These are phyloP conservation scores for Corythoichthys haematopterus DNA, from an alignment of 2,113 vertebrate genomes.

Conservation along the genomic window DNA sequence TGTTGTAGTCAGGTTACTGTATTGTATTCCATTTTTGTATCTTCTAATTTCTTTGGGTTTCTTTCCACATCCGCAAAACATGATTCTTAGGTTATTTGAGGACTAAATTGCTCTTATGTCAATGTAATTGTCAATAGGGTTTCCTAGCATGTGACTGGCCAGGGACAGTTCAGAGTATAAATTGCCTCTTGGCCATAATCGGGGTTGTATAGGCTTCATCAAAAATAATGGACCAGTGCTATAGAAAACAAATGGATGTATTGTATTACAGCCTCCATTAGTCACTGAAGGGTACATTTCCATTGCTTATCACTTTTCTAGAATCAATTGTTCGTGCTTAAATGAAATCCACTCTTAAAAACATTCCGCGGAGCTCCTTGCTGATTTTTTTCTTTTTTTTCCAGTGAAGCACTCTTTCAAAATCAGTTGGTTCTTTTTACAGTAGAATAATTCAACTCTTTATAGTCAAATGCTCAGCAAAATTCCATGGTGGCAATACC, in stretches of 20 bases:
- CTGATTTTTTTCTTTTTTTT: neutral
- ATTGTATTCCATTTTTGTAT: neutral
- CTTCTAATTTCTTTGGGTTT: neutral
- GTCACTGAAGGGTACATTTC: neutral
- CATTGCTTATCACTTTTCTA: neutral
- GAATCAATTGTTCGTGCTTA: neutral
- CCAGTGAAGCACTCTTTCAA: neutral
- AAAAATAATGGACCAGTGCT: neutral
- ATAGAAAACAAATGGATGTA: neutral
- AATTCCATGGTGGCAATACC: neutral
- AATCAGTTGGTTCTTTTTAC: neutral
- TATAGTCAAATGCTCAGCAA: neutral
- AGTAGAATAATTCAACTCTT: neutral
- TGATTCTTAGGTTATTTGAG: neutral
- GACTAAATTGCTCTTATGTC: neutral
- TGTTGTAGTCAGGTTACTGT: neutral
- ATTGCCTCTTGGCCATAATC: neutral
- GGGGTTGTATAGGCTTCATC: neutral
- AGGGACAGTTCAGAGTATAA: neutral
- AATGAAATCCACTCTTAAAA: neutral
- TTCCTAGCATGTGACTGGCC: neutral
- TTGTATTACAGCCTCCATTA: neutral
- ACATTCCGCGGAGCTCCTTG: neutral
- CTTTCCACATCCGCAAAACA: neutral
- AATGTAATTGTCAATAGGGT: neutral